These are phyloP conservation scores for Crax fasciolata DNA, from an alignment of 2,797 vertebrate genomes.

Conservation along the genomic window DNA sequence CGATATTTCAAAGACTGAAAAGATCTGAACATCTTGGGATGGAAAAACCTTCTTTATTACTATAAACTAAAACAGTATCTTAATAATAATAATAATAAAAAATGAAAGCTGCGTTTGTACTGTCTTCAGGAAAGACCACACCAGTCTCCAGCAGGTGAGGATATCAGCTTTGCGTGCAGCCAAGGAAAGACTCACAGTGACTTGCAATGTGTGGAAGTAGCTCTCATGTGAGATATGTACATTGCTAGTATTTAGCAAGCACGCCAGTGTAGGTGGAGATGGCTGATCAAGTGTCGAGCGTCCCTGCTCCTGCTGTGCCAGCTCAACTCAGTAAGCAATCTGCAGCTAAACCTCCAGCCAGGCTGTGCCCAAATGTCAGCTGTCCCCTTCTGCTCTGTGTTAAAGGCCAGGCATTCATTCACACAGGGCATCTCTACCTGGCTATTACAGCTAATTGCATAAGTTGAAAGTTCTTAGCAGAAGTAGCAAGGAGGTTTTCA, in stretches of 20 bases:
- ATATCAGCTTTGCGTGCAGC: not conserved
- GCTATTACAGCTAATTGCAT: not conserved
- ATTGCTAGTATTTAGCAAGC: not conserved
- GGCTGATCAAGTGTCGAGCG: not conserved
- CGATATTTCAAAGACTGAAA: not conserved
- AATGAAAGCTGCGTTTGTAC: not conserved
- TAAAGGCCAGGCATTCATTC: not conserved
- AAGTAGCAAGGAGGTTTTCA: not conserved
- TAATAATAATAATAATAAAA: not conserved
- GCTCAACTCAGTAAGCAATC: not conserved
- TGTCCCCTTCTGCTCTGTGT: not conserved
- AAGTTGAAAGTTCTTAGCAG: not conserved
- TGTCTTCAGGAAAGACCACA: not conserved
- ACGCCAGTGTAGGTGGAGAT: not conserved
- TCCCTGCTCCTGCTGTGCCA: conserved; percentile 32
- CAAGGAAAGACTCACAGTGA: conserved; percentile 48
- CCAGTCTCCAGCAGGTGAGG: not conserved
- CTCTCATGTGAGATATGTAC: not conserved
- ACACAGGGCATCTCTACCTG: not conserved
- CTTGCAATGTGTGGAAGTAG: not conserved
- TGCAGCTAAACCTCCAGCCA: not conserved
- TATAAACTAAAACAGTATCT: not conserved
- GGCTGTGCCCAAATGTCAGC: not conserved
- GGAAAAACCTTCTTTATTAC: not conserved
- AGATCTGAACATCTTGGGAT: not conserved